These are phyloP conservation scores for Brachypalpus laphriformis DNA, from an alignment of 2,888 invertebrate genomes.

Conservation along the genomic window DNA sequence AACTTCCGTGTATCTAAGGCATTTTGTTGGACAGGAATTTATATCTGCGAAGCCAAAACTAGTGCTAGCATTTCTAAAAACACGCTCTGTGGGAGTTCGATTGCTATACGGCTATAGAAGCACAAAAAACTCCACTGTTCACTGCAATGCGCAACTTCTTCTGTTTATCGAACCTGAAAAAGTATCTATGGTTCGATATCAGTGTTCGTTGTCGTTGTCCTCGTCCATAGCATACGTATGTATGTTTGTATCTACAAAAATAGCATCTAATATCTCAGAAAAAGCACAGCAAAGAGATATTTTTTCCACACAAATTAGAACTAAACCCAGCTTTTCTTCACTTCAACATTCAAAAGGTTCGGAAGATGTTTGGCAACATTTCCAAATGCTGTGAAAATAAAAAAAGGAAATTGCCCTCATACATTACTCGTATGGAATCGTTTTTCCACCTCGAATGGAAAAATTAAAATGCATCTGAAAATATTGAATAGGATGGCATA, in stretches of 20 bases:
- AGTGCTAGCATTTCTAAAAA: neutral
- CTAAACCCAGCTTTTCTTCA: conserved; percentile 20
- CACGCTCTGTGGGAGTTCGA: conserved; percentile 48
- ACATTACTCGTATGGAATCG: conserved; percentile 1
- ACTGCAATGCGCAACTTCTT: conserved; percentile 73
- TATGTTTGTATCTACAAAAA: neutral
- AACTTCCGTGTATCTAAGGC: conserved; percentile 20
- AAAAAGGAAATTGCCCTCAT: conserved; percentile 50
- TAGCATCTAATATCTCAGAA: conserved; percentile 31
- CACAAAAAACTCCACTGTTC: conserved; percentile 23
- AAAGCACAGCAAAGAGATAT: conserved; percentile 30
- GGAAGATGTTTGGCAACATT: conserved; percentile 59
- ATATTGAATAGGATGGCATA: conserved; percentile 33
- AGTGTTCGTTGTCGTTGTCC: conserved; percentile 32
- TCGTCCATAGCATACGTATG: neutral
- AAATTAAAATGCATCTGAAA: conserved; percentile 34
- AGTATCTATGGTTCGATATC: conserved; percentile 84
- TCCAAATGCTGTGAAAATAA: conserved; percentile 52
- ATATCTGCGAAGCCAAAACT: conserved; percentile 39
- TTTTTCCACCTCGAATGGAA: conserved; percentile 18
- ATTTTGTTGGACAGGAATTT: conserved; percentile 53
- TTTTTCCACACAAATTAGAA: conserved; percentile 35
- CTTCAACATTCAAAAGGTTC: conserved; percentile 41
- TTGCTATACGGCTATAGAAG: conserved; percentile 2
- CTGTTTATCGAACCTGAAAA: conserved; percentile 68